Evolutionary conservation across 2,113 vertebrate species (phyloP), one percentile per base, ranked within the genome.

Genomic region (Prinia subflava): DNA sequence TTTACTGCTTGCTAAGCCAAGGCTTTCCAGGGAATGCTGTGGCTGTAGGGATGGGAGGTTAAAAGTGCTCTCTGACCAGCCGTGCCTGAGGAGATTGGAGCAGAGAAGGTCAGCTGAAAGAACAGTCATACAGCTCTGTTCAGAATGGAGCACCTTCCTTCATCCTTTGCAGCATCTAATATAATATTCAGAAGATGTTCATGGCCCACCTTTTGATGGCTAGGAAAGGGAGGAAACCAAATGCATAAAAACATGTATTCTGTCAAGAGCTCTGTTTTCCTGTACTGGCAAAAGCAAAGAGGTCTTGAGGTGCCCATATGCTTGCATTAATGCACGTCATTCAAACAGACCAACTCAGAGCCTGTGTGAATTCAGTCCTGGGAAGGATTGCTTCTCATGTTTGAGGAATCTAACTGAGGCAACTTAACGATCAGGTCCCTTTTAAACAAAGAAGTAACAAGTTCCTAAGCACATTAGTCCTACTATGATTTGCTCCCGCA

Each of bases 401-500:
- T 13, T 87, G 39, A 15, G 42, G 5, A 52, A 41, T 65, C 7
- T 2, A 70, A n/a, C 15, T 27, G 57, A 71, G 7, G 28, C 25
- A 74, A 42, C 15, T n/a, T 41, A 35, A 28, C 35, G 19, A 73
- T 49, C 37, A 47, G 13, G 18, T 57, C 9, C 21, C 13, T 28
- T 73, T 92, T 46, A 73, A 19, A 22, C 2, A 4, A 64, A 52
- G 46, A 53, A 80, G 14, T 68, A 52, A 60, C 6, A 19, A 81
- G 89, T 22, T 50, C 63, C 60, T 35, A 60, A 68, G 41, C 22
- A 21, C 9, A 20, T 33, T 20, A 42, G 25, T 49, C 22, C n/a
- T 85, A 5, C 25, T 75, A 18, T 60, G 87, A 44, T 25, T 33
- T n/a, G 11, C 21, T 68, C 24, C 30, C 0, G 0, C 21, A 53